phyloP scores from a whole-genome alignment of 2,797 vertebrate genomes.

The Pitangus sulphuratus region DNA sequence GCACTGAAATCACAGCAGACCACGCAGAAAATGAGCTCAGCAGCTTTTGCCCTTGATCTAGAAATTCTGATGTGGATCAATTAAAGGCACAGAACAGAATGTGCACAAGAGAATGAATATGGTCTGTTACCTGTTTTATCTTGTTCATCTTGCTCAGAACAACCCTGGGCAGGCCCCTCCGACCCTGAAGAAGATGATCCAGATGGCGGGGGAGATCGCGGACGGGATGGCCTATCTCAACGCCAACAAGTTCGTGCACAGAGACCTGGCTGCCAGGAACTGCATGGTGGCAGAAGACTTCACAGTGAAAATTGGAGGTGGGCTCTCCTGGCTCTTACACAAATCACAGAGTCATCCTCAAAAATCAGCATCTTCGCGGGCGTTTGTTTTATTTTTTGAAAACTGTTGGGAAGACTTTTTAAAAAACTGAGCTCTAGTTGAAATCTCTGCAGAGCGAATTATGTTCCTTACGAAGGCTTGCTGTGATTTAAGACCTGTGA shows the following conservation, averaged over 20 bases:
- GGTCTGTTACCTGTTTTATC: neutral
- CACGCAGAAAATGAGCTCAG: neutral
- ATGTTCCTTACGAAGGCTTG: neutral
- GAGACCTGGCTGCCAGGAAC: conserved; percentile 96
- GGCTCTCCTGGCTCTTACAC: neutral
- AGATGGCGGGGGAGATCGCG: conserved; percentile 98
- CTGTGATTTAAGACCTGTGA: conserved; percentile 11
- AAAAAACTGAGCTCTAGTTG: neutral
- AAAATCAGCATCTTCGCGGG: neutral
- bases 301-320: conserved; percentile 99
- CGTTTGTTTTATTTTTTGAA: neutral
- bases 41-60: neutral
- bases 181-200: conserved; percentile 98
- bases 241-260: conserved; percentile 98
- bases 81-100: neutral
- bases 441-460: neutral
- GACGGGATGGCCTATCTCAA: conserved; percentile 99
- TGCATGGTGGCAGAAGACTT: conserved; percentile 99
- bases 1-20: neutral
- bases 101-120: neutral
- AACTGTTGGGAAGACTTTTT: neutral
- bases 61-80: neutral
- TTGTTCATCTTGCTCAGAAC: conserved; percentile 75
- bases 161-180: conserved; percentile 86
- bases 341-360: neutral